These are phyloP conservation scores for Drosophila paulistorum DNA, from an alignment of 1,140 invertebrate species.

Conservation along the genomic window DNA sequence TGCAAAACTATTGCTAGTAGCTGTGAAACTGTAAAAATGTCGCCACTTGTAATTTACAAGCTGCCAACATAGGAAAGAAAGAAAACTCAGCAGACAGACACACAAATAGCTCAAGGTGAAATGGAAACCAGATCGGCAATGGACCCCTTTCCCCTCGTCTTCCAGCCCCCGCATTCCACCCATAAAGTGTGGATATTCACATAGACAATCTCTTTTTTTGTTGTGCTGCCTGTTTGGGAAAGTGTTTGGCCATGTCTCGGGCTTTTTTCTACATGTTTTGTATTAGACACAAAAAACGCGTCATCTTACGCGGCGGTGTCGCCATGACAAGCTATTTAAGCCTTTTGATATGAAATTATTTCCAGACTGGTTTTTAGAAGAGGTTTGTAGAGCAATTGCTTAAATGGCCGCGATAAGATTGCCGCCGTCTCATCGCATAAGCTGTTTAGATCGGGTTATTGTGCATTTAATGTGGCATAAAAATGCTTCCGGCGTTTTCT, in stretches of 20 bases:
- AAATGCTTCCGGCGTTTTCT: not conserved
- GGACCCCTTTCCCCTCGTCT: not conserved
- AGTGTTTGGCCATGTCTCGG: not conserved
- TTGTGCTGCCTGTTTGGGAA: not conserved
- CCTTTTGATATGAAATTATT: slow-evolving; percentile 1
- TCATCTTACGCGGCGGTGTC: not conserved
- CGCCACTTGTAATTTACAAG: slow-evolving; percentile 17
- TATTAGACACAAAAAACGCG: not conserved
- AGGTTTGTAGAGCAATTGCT: not conserved
- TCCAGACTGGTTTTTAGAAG: slow-evolving; percentile 1
- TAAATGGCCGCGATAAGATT: slow-evolving; percentile 7
- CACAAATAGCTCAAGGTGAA: slow-evolving; percentile 15
- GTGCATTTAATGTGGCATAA: not conserved
- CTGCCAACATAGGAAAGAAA: slow-evolving; percentile 7
- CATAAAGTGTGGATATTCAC: not conserved
- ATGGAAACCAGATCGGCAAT: slow-evolving; percentile 16
- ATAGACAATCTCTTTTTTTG: slow-evolving; percentile 1
- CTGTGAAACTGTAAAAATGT: slow-evolving; percentile 5
- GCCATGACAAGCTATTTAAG: slow-evolving; percentile 6
- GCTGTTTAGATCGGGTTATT: not conserved
- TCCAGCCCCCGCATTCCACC: not conserved
- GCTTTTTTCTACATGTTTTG: not conserved
- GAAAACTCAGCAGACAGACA: not conserved
- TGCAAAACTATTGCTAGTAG: not conserved
- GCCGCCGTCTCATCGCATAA: too few species aligned